phyloP scores from a whole-genome alignment of 2,888 invertebrate genomes.

The Thumatha senex region DNA sequence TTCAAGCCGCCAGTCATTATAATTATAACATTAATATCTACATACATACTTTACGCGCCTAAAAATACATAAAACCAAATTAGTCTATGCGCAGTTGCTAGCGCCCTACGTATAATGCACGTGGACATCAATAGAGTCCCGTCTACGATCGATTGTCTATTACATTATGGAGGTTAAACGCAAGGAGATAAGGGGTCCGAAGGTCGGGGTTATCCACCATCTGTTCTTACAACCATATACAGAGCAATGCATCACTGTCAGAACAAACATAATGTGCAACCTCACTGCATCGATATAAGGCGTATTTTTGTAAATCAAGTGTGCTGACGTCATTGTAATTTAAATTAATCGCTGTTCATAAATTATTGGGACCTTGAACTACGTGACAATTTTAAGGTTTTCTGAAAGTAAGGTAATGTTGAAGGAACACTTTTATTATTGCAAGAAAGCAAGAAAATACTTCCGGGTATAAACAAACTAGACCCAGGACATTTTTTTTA shows the following conservation, averaged over 20 bases:
- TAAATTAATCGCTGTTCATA: slow-evolving; percentile 26
- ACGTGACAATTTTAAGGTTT: slow-evolving; percentile 24
- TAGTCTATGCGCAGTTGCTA: neutral
- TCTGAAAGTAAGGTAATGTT: slow-evolving; percentile 28
- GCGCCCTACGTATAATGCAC: slow-evolving; percentile 14
- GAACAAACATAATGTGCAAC: slow-evolving; percentile 14
- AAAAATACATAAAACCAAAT: neutral
- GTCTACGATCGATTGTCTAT: slow-evolving; percentile 25
- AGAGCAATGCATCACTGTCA: slow-evolving; percentile 35
- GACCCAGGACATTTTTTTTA: no score
- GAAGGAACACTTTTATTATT: neutral
- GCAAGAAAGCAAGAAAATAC: no score
- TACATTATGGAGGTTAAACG: slow-evolving; percentile 37
- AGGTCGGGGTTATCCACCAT: slow-evolving; percentile 69
- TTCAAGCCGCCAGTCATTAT: no score
- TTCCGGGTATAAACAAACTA: no score
- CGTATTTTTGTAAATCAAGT: slow-evolving; percentile 15
- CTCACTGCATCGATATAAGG: slow-evolving; percentile 22
- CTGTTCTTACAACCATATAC: slow-evolving; percentile 51
- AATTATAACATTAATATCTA: no score
- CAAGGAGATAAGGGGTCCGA: slow-evolving; percentile 40
- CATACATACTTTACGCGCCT: no score
- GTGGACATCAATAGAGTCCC: slow-evolving; percentile 19
- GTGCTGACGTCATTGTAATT: slow-evolving; percentile 27
- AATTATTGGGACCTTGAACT: slow-evolving; percentile 34